Evolutionary conservation across 2,888 invertebrate species (phyloP), one percentile per base, ranked within the genome.

Genomic region (Amiota communis): DNA sequence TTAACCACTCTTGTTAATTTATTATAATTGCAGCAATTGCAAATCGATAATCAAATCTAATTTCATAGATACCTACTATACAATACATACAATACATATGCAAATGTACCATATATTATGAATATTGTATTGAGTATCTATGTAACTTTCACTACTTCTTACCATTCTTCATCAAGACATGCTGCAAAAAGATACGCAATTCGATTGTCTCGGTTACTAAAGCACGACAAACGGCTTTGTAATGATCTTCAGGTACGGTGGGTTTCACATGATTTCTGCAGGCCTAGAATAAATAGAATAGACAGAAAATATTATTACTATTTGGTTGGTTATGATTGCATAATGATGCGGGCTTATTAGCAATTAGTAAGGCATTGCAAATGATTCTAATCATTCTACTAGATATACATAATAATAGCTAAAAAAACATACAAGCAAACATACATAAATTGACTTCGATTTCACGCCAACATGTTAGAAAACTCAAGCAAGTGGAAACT

Each of bases 191-290:
- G 77, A 95, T 94, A 73, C 96, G 93, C 83, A 98, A 92, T 91
- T 98, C 98, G 76, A 96, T 91, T 72, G 97, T 96, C 91, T 98
- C 98, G 20, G 96, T 94, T 75, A 97, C 96, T 81, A 98, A 92
- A 74, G 97, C 98, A 76, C 97, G 92, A 89, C 97, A 96, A 72
- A 98, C 97, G 75, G 97, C 97, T 87, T 94, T 94, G 91, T 97
- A 98, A 89, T 84, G 91, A 81, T 88, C 92, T 90, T 86, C 91
- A 88, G 90, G 89, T 86, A 88, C 86, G 78, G 89, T 88, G 78
- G 90, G 87, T 79, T 88, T 90, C 72, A 91, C 88, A 82, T 92
- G 92, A 79, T 90, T 90, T 79, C 89, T 88, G 86, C 92, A 92
- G 86, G 91, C 88, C 92, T 92, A 84, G 4, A 85, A 82, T n/a